Percentiles rank a stretch among this genome's conserved stretches.
Conservation (phyloP, 2,888 invertebrate species). For the Morpho helenor region DNA sequence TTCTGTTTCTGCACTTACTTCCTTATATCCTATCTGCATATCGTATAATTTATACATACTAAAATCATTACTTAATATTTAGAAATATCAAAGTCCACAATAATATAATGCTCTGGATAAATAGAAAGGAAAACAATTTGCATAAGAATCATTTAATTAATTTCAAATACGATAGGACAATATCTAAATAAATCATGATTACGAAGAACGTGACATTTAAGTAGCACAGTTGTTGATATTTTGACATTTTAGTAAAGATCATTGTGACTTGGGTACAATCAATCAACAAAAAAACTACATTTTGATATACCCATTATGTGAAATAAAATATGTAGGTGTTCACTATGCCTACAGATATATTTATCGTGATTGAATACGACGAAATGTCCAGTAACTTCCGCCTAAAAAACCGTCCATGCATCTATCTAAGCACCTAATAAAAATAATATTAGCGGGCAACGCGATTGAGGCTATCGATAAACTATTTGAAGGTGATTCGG, state of each 20-base stretch:
- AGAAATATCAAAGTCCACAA: no score
- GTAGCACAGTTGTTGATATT: slow-evolving; percentile 2
- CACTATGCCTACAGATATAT: no score
- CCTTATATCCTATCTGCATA: no score
- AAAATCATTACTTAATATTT: no score
- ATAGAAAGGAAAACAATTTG: no score
- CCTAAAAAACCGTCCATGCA: slow-evolving; percentile 18
- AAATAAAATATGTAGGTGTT: no score
- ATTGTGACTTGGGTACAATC: slow-evolving; percentile 5
- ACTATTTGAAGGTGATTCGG: slow-evolving; percentile 51
- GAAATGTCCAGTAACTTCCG: slow-evolving; percentile 22
- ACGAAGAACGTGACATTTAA: slow-evolving; percentile 10
- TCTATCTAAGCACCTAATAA: slow-evolving; percentile 12
- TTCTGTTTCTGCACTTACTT: no score
- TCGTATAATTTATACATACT: no score
- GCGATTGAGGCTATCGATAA: slow-evolving; percentile 18
- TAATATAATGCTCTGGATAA: no score
- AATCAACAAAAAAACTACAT: slow-evolving; percentile 6
- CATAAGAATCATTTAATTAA: no score
- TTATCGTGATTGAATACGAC: slow-evolving; percentile 2
- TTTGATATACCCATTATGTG: no score
- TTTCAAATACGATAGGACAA: no score
- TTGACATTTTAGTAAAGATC: slow-evolving; percentile 1
- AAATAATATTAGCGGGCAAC: slow-evolving; percentile 26
- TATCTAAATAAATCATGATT: background rate